Base-by-base conservation (phyloP, 2,797 vertebrate genomes). In the Galaxias olidus region DNA sequence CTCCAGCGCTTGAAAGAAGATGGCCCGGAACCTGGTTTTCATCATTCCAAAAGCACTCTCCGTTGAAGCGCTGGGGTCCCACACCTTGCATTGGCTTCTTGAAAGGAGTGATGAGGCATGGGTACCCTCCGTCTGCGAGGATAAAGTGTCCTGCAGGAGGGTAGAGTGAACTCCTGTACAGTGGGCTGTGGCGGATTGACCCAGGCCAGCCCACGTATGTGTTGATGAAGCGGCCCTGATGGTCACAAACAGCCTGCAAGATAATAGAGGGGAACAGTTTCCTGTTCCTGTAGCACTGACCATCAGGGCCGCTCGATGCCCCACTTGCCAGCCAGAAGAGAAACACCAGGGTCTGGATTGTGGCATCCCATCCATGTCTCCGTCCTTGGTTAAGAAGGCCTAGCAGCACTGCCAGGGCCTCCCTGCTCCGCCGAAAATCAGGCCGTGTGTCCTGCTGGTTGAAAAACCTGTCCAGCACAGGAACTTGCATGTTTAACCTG, bases 271-370 rank as follows among this genome's bases (percentile, higher is more conserved):
- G 40, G 6, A 59, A 59, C 12, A 50, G 48, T 50, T 50, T 50
- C 48, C 48, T 50, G n/a, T 50, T 50, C 48, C 48, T 50, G 48
- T 64, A 64, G 52, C 51, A 64, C 42, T 46, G 19, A 64, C 19
- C 44, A 64, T 46, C 62, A 46, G 52, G 52, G 43, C 42, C 51
- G 13, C 62, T 55, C 11, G 50, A 71, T 20, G 57, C 17, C 44
- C 43, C 58, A 61, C 57, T 65, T 10, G 45, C 44, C 69, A 71
- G 45, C 49, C 69, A 71, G 50, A 61, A 61, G 12, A 65, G 50
- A 17, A 57, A 71, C 19, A 55, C 69, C 57, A 60, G 58, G 43
- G 53, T 20, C 61, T 61, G 43, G 0, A 65, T 47, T 13, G 18
- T 46, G 17, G 53, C 51, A 65, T 52, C 52, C 44, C 63, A 56